Evolutionary conservation across 2,797 vertebrate genomes (phyloP).

Genomic region (Erpetoichthys calabaricus): DNA sequence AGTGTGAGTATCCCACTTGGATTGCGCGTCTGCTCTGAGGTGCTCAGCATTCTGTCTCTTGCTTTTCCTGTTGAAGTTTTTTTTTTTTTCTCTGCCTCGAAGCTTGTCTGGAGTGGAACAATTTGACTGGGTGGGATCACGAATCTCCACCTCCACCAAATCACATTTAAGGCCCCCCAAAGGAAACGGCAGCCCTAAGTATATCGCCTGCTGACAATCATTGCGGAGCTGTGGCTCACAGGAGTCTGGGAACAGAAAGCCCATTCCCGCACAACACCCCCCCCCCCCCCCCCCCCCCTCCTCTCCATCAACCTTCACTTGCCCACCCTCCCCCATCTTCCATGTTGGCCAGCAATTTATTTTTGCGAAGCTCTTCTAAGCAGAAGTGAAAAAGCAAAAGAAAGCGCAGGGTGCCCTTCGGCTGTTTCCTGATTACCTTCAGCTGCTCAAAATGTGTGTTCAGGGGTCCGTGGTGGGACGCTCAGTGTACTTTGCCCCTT

Average conservation of each 20-base stretch:
- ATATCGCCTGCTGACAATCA: slow-evolving; percentile 53
- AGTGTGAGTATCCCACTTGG: slow-evolving; percentile 56
- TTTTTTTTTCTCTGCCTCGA: slow-evolving; percentile 21
- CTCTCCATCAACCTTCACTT: too few species aligned
- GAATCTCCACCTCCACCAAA: slow-evolving; percentile 66
- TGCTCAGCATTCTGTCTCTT: slow-evolving; percentile 49
- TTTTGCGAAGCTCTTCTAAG: too few species aligned
- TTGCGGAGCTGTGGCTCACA: slow-evolving; percentile 38
- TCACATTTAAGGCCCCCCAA: slow-evolving; percentile 22
- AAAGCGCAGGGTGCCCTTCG: too few species aligned
- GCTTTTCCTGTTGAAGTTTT: slow-evolving; percentile 57
- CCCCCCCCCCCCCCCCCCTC: background rate
- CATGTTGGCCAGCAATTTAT: too few species aligned
- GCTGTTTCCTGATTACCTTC: too few species aligned
- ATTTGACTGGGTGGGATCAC: slow-evolving; percentile 65
- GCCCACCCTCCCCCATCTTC: too few species aligned
- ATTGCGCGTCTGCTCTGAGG: slow-evolving; percentile 56
- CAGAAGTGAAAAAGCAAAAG: too few species aligned
- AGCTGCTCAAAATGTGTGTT: too few species aligned
- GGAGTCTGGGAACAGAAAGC: slow-evolving; percentile 38
- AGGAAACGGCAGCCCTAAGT: slow-evolving; percentile 32
- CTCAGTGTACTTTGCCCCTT: too few species aligned
- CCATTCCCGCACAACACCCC: slow-evolving; percentile 37
- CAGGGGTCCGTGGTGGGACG: too few species aligned
- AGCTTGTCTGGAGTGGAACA: slow-evolving; percentile 39